Conservation (phyloP, 1,140 invertebrate genomes). For the Ctenoplectra terminalis region DNA sequence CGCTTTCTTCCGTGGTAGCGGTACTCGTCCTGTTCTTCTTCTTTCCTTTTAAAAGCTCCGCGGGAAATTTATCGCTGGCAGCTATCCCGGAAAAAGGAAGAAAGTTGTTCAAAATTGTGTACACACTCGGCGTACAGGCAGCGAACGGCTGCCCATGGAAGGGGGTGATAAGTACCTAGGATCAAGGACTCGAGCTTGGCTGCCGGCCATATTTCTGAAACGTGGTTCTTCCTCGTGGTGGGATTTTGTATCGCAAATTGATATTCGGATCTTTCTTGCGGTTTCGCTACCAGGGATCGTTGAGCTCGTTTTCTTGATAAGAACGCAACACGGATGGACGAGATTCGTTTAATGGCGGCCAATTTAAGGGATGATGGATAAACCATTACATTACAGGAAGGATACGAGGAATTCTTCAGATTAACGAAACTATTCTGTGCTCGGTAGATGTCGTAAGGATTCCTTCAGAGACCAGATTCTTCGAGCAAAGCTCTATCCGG, state of each 20-base stretch:
- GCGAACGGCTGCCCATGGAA: conserved; percentile 60
- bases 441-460: no score
- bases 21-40: conserved; percentile 22
- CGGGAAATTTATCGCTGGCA: conserved; percentile 74
- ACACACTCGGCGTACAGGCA: conserved; percentile 66
- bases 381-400: neutral
- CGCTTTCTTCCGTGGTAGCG: neutral
- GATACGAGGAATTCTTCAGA: neutral
- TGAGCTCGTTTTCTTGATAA: neutral
- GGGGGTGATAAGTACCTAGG: conserved; percentile 69
- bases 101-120: conserved; percentile 75
- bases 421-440: neutral
- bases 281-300: no score
- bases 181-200: conserved; percentile 72
- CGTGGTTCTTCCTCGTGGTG: conserved; percentile 17
- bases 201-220: conserved; percentile 68
- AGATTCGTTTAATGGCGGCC: conserved; percentile 11
- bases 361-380: conserved; percentile 24
- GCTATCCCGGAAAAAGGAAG: conserved; percentile 71
- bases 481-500: neutral
- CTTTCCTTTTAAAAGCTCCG: conserved; percentile 55
- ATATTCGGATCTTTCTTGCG: conserved; percentile 31
- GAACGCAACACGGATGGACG: neutral
- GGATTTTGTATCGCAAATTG: conserved; percentile 42
- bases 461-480: neutral